A percentile compares a stretch with the other conserved stretches of the same genome.
phyloP scores from a whole-genome alignment of 2,113 vertebrate genomes.

The Falcunculus frontatus region DNA sequence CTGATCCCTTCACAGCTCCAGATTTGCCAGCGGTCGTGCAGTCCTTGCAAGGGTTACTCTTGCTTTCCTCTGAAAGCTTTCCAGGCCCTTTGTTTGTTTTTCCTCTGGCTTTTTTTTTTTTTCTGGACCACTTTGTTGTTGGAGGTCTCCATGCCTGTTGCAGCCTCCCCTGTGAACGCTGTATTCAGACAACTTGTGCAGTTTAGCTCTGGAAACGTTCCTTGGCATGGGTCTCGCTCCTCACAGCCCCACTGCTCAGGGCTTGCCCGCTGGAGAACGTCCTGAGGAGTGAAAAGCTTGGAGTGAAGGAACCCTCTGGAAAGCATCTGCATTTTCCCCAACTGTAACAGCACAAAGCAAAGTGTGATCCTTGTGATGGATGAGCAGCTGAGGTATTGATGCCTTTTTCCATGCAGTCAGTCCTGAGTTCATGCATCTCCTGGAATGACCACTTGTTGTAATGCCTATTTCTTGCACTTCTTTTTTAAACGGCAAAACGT shows the following conservation, averaged over 20 bases:
- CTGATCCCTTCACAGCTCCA: background rate
- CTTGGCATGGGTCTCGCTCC: background rate
- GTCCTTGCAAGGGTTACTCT: conserved; percentile 1
- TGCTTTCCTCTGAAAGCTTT: conserved; percentile 20
- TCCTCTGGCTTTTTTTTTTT: background rate
- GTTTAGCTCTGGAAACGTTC: background rate
- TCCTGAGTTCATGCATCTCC: background rate
- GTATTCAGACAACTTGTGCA: background rate
- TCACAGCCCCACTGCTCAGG: background rate
- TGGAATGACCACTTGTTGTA: background rate
- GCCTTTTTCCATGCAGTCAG: conserved; percentile 7
- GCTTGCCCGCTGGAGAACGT: background rate
- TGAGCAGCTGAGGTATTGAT: conserved; percentile 20
- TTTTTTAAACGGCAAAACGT: background rate
- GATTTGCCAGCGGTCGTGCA: background rate
- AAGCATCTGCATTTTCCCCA: background rate
- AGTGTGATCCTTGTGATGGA: conserved; percentile 17
- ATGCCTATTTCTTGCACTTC: background rate
- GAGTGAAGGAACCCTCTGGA: conserved; percentile 15
- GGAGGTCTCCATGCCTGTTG: background rate
- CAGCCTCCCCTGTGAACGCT: background rate
- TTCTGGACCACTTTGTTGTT: background rate
- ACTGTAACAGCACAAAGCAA: background rate
- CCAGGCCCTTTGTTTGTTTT: conserved; percentile 39
- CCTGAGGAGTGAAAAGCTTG: background rate